Percentiles rank a stretch among this genome's conserved stretches.
Conservation (phyloP, 1,140 invertebrate species). For the Harlomillsia oculata region DNA sequence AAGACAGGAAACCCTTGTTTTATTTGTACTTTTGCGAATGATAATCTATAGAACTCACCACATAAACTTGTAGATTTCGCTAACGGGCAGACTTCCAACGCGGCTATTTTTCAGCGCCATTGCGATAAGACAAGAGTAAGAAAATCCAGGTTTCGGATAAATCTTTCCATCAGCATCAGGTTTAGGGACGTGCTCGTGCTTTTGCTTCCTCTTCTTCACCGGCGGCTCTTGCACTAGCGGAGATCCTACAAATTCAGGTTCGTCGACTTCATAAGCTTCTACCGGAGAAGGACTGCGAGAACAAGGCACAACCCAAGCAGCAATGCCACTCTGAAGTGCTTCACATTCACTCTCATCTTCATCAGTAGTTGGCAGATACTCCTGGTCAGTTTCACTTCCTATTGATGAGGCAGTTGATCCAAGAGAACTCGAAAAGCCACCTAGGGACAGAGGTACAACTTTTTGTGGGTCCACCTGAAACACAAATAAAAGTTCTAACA, state of each 20-base stretch:
- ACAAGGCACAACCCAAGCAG: slow-evolving; percentile 26
- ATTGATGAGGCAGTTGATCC: slow-evolving; percentile 24
- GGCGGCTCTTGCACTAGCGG: slow-evolving; percentile 29
- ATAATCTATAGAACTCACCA: slow-evolving; percentile 57
- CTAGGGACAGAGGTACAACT: slow-evolving; percentile 30
- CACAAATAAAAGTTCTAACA: slow-evolving; percentile 15
- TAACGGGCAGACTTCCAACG: slow-evolving; percentile 86
- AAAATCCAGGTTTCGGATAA: slow-evolving; percentile 93
- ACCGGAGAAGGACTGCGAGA: slow-evolving; percentile 25
- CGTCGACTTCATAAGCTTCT: slow-evolving; percentile 28
- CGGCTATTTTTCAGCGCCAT: slow-evolving; percentile 94
- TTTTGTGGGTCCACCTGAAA: slow-evolving; percentile 34
- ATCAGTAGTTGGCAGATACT: slow-evolving; percentile 28
- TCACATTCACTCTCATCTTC: slow-evolving; percentile 34
- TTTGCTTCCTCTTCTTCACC: slow-evolving; percentile 32
- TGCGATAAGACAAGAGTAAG: slow-evolving; percentile 93
- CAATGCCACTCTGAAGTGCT: slow-evolving; percentile 6
- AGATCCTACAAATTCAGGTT: slow-evolving; percentile 31
- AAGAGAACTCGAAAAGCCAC: slow-evolving; percentile 13
- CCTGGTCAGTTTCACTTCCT: slow-evolving; percentile 30
- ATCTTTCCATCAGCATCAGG: slow-evolving; percentile 53
- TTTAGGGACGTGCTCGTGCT: slow-evolving; percentile 34
- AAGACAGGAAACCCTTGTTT: slow-evolving; percentile 7
- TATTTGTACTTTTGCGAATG: too few relatives aligned
- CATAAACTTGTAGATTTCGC: slow-evolving; percentile 98